phyloP scores from a whole-genome alignment of 1,140 invertebrate genomes.

The Caerostris extrusa region DNA sequence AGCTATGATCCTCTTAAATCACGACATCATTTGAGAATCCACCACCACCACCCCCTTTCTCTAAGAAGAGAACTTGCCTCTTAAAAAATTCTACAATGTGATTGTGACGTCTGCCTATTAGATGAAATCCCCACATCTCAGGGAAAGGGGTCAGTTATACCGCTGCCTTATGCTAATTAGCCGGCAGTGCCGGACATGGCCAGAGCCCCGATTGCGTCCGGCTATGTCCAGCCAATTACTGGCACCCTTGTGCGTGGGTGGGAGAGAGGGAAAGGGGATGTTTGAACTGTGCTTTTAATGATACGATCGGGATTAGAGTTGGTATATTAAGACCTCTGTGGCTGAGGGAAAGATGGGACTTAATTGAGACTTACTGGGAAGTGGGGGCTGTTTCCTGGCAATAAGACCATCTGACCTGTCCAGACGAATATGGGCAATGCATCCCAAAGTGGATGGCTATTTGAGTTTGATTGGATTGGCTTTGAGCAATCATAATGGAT shows the following conservation, averaged over 20 bases:
- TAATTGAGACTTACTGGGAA: constrained; percentile 37
- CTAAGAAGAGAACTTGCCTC: too few species aligned
- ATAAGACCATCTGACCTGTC: neutral
- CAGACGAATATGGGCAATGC: neutral
- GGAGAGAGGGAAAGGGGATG: neutral
- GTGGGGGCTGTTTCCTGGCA: constrained; percentile 1
- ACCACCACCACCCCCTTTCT: too few species aligned
- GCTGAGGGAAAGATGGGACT: constrained; percentile 4
- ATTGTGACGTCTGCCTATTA: neutral
- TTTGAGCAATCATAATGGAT: neutral
- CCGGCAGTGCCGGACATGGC: neutral
- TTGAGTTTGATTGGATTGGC: constrained; percentile 24
- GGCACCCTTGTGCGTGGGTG: neutral
- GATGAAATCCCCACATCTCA: constrained; percentile 38
- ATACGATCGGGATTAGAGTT: constrained; percentile 39
- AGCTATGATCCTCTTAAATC: constrained; percentile 33
- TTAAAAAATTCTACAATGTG: neutral
- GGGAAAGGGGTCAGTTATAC: neutral
- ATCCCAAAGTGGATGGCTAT: neutral
- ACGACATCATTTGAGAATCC: constrained; percentile 21
- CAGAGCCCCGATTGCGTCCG: neutral
- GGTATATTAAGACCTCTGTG: neutral
- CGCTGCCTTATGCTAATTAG: constrained; percentile 45
- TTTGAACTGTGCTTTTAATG: constrained; percentile 40
- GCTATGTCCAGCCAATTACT: constrained; percentile 62